Conservation (phyloP, 2,797 vertebrate species). For the Esox masquinongy region DNA sequence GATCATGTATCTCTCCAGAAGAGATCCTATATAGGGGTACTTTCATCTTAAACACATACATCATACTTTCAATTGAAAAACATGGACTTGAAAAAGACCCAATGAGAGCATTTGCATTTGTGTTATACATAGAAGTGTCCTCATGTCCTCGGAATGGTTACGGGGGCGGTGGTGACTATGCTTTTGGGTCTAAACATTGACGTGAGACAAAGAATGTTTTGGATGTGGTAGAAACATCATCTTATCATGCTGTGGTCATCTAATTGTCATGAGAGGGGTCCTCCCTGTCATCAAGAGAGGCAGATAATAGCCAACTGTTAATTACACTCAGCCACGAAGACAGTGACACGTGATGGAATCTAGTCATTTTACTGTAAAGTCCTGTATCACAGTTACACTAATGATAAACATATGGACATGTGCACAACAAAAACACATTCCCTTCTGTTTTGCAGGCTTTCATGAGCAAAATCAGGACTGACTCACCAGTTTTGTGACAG, state of each 20-base stretch:
- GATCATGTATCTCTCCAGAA: constrained; percentile 2
- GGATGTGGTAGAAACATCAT: constrained; percentile 50
- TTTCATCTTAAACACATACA: constrained; percentile 8
- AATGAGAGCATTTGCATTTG: constrained; percentile 17
- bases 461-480: background rate
- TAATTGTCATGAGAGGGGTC: background rate
- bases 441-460: background rate
- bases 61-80: constrained; percentile 7
- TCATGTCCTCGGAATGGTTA: constrained; percentile 52
- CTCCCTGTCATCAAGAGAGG: constrained; percentile 56
- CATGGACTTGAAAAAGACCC: background rate
- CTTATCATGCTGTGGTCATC: constrained; percentile 27
- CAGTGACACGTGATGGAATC: constrained; percentile 56
- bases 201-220: constrained; percentile 32
- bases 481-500: background rate
- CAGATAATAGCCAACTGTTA: constrained; percentile 42
- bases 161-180: constrained; percentile 31
- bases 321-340: constrained; percentile 63
- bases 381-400: constrained; percentile 58
- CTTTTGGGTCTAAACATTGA: constrained; percentile 36
- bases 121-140: constrained; percentile 26
- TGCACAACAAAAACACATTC: background rate
- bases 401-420: constrained; percentile 68
- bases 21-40: background rate
- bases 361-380: constrained; percentile 73